These are phyloP conservation scores for Oxyteleia sp. DNA, from an alignment of 2,888 invertebrate genomes.

Conservation along the genomic window DNA sequence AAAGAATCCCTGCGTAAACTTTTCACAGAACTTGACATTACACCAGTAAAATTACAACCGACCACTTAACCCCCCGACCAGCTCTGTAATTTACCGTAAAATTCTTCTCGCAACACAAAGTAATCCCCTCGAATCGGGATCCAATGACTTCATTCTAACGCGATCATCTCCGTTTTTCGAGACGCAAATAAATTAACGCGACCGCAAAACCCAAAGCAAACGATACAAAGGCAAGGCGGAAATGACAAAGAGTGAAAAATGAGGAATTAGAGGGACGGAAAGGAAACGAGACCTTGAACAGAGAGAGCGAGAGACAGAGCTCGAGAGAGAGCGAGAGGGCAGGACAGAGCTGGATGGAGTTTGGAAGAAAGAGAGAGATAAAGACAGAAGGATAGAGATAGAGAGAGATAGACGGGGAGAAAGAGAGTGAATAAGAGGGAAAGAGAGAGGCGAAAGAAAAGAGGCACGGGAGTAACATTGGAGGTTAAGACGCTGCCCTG, in stretches of 20 bases:
- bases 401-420: constrained; percentile 28
- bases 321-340: constrained; percentile 23
- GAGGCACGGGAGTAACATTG: constrained; percentile 71
- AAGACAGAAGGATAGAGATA: background rate
- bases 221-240: constrained; percentile 52
- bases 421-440: constrained; percentile 28
- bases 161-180: constrained; percentile 62
- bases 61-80: background rate
- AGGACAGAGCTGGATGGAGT: constrained; percentile 24
- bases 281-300: constrained; percentile 65
- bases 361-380: no score
- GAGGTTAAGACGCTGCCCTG: constrained; percentile 86
- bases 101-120: background rate
- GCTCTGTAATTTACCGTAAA: background rate
- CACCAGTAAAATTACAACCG: no score
- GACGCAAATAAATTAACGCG: constrained; percentile 65
- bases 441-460: constrained; percentile 57
- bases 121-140: constrained; percentile 2
- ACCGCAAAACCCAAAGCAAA: constrained; percentile 45
- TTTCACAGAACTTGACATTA: no score
- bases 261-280: constrained; percentile 65
- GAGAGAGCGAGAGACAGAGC: constrained; percentile 23
- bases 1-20: no score
- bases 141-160: constrained; percentile 65
- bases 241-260: constrained; percentile 67